Base-by-base conservation (phyloP, 2,888 invertebrate species). In the Drosophila cognata region DNA sequence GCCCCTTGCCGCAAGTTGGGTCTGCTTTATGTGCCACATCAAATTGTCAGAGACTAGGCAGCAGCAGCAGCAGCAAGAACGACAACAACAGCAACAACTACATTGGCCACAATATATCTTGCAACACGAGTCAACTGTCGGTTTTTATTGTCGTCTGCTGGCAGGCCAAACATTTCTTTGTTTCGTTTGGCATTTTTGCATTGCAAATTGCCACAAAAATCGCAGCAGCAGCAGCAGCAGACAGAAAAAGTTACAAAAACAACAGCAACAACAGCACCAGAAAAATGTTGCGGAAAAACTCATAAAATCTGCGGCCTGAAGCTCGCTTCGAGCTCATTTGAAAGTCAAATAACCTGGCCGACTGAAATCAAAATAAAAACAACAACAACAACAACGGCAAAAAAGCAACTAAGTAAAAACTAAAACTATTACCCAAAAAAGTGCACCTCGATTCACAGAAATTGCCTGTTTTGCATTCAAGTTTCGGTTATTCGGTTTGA, bases 121-220 rank as follows among this genome's bases (percentile, higher is more conserved):
- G 88, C 88, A 89, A 88, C 88, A 88, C 89, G 89, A 88, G 88
- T 88, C 88, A 88, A 89, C 88, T 88, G 88, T 88, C 88, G 89
- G 82, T 89, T 88, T 88, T 89, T 89, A 89, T 89, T 88, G 88
- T 88, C 88, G 89, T 88, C 88, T 88, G 86, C 82, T 86, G 82
- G 79, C 82, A 82, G 81, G 63, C 74, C 74, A 74, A 83, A 85
- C 86, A 87, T 89, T 88, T 89, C 88, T 89, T 87, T 88, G 83
- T 87, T 85, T 79, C 64, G 69, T 86, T 81, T 84, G 87, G 81
- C 87, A 88, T 88, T 89, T 87, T 87, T 89, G 87, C 87, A 87
- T 88, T 87, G 87, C 88, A 87, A 87, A 87, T 87, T 89, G 87
- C 84, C 79, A 79, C 80, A 83, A 76, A 88, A 88, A 88, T 88